Evolutionary conservation across 2,797 vertebrate genomes (phyloP).

Genomic region (Sebastiscus tertius): DNA sequence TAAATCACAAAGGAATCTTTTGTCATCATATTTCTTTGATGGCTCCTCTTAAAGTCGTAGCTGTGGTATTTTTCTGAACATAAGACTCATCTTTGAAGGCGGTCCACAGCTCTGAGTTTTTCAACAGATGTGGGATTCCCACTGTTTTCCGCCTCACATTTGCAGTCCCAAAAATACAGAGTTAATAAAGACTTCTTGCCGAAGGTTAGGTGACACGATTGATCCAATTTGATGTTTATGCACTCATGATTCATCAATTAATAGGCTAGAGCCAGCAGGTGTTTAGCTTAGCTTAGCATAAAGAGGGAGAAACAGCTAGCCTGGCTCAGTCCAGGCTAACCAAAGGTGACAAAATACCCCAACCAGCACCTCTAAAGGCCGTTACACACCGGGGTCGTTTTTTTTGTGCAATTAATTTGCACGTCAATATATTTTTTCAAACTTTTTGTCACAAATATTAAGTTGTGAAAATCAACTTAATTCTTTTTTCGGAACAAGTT

Average conservation of each 20-base stretch:
- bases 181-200: slow-evolving; percentile 3
- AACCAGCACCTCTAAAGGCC: neutral
- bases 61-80: slow-evolving; percentile 22
- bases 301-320: neutral
- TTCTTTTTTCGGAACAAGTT: no score
- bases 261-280: neutral
- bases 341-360: neutral
- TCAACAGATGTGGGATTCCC: slow-evolving; percentile 50
- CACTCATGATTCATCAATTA: no score
- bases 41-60: slow-evolving; percentile 8
- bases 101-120: slow-evolving; percentile 28
- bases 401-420: no score
- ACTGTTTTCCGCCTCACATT: slow-evolving; percentile 9
- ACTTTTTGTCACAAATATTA: no score
- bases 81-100: slow-evolving; percentile 47
- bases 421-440: no score
- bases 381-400: no score
- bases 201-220: no score
- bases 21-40: slow-evolving; percentile 25
- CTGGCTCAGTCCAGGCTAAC: neutral
- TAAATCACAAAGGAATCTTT: slow-evolving; percentile 27
- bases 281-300: neutral
- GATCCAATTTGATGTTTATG: no score
- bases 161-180: neutral
- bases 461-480: no score